Evolutionary conservation across 2,113 vertebrate genomes (phyloP).

Genomic region (Sebastes fasciatus): DNA sequence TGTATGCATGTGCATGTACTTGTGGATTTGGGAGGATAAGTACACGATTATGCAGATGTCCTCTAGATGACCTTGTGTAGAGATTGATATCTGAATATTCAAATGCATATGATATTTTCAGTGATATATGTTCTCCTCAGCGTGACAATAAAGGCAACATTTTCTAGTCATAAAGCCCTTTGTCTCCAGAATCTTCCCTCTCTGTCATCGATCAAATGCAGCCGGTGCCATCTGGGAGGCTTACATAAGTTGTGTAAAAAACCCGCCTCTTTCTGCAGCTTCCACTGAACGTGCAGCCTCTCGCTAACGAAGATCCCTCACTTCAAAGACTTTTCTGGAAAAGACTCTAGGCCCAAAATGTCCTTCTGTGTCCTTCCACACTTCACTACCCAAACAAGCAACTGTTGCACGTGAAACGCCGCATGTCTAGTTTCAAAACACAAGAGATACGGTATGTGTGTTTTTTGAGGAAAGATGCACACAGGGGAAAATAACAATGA

Average conservation of each 20-base stretch:
- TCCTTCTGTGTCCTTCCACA: conserved; percentile 63
- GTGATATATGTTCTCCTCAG: background rate
- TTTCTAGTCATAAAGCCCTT: conserved; percentile 22
- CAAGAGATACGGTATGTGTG: background rate
- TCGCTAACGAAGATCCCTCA: conserved; percentile 31
- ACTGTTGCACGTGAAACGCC: conserved; percentile 32
- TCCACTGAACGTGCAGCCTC: conserved; percentile 18
- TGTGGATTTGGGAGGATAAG: background rate
- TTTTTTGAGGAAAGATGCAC: background rate
- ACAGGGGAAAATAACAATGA: background rate
- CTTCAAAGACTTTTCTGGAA: conserved; percentile 60
- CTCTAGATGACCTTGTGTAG: background rate
- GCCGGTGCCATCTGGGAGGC: conserved; percentile 59
- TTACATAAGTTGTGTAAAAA: conserved; percentile 39
- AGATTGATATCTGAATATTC: background rate
- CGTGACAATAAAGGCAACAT: background rate
- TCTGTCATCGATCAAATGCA: conserved; percentile 40
- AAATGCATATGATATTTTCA: background rate
- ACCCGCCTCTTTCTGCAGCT: conserved; percentile 32
- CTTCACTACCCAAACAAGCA: conserved; percentile 12
- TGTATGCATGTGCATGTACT: background rate
- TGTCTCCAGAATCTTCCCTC: conserved; percentile 28
- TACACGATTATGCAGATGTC: conserved; percentile 9
- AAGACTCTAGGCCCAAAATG: conserved; percentile 38
- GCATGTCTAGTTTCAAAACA: conserved; percentile 17